Evolutionary conservation across 2,113 vertebrate genomes (phyloP), one percentile per base, ranked within the genome.

Genomic region (Trematocara stigmaticum): DNA sequence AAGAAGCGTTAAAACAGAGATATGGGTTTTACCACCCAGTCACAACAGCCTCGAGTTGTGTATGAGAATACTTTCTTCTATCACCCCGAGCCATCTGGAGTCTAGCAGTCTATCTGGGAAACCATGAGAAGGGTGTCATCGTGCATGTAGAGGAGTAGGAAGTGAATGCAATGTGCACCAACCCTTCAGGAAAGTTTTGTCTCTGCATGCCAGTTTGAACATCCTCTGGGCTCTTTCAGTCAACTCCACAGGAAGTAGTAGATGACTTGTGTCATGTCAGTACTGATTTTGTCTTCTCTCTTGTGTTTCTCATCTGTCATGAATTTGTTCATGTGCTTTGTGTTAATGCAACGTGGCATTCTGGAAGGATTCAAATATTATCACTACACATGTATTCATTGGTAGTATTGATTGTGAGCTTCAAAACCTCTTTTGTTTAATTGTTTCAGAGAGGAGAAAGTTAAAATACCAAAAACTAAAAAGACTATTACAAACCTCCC

Each of bases 1-100:
- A 79, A 57, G 47, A 89, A 80, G 71, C 49, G 5, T 78, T 31
- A 83, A 83, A 26, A 59, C 47, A 51, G 11, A 81, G 81, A 90
- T 88, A 89, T 82, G 35, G 40, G 40, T 78, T 93, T 92, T 89
- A 79, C 20, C 38, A 10, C 83, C 59, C 16, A 81, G 45, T 85
- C 71, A 81, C 79, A 86, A 66, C 45, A 61, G 40, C 40, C 10
- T 38, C 16, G 18, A 84, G 85, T 90, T 91, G 93, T 90, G 74
- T 89, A 26, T 87, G 57, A 84, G 94, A 87, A 89, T 78, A 5
- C 88, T 84, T 94, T 91, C 91, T 96, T 89, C 96, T 98, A 98
- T 98, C 97, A 13, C 90, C 93, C 95, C 94, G 94, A 97, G 94
- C 96, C 98, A 98, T 98, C 97, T 98, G 97, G 94, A 95, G 94